These are phyloP conservation scores for Sepiola atlantica DNA, from an alignment of 2,888 invertebrate species.

Conservation along the genomic window DNA sequence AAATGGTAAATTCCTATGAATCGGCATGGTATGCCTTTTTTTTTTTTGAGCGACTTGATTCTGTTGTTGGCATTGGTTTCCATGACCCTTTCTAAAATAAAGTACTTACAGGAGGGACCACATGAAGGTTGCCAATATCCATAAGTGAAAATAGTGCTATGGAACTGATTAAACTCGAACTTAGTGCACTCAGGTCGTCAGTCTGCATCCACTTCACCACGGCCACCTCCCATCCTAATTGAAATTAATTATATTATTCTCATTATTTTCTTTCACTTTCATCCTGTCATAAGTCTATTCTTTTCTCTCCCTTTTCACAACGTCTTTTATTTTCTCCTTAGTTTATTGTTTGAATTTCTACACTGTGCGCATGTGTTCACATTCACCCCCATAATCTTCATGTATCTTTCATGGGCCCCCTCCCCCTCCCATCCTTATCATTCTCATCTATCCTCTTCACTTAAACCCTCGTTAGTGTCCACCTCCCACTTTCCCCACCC, in stretches of 20 bases:
- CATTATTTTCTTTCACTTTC: not conserved
- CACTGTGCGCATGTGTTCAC: not conserved
- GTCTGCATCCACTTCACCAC: no score
- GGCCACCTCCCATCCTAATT: not conserved
- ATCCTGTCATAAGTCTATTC: not conserved
- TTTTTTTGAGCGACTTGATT: no score
- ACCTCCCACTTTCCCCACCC: not conserved
- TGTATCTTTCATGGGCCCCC: not conserved
- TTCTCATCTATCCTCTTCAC: not conserved
- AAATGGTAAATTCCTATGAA: no score
- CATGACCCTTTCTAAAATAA: no score
- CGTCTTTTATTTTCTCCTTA: not conserved
- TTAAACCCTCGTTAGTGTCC: not conserved
- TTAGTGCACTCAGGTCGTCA: no score
- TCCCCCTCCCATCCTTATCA: not conserved
- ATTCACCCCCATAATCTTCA: not conserved
- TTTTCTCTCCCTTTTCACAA: not conserved
- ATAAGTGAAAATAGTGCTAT: no score
- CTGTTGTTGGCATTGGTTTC: no score
- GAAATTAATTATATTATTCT: not conserved
- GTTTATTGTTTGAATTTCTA: not conserved
- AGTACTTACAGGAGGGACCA: no score
- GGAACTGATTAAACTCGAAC: no score
- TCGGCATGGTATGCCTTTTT: no score
- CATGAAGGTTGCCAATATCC: no score